Base-by-base conservation (phyloP, 1,140 invertebrate species). In the Anoplolepis gracilipes region DNA sequence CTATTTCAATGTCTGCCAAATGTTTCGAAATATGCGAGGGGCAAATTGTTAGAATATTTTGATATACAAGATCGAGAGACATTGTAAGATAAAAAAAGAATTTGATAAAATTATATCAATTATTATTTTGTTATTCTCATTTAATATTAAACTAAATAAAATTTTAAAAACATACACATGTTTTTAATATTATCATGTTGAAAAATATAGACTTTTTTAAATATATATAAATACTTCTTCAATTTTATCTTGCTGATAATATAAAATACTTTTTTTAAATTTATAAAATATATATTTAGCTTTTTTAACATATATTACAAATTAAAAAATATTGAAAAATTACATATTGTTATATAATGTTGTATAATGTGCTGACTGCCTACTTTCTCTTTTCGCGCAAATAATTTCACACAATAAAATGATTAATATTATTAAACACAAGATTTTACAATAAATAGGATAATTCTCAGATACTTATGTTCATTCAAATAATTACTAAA, bases 1-100 rank as follows among this genome's bases (percentile, higher is more conserved):
- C n/a, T 16, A 11, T 81, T 85, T 82, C 78, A 72, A 84, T 77
- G 36, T 64, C 30, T 30, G 65, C 42, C 62, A 70, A 72, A 28
- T 69, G 57, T 69, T 73, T 72, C 59, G 77, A 42, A 82, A 64
- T 25, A 46, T 33, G 33, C 5, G n/a, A 13, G 1, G 13, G 64
- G 16, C 13, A 62, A 39, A 36, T 33, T 0, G 13, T 13, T 22
- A 7, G 6, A 13, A 73, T 25, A 59, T 8, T 42, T 46, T 73
- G 3, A 36, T 70, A 11, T 30, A 19, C 10, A 46, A 42, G 7
- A 22, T 16, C 10, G 28, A 22, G 4, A 22, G 36, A 36, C 2
- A 8, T 11, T 11, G 13, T 46, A 49, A 78, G 7, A 30, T 46
- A 11, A 2, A 36, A 36, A 59, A 42, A 36, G 8, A 30, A 76